Evolutionary conservation across 2,797 vertebrate genomes (phyloP).

Genomic region (Rhinella marina): DNA sequence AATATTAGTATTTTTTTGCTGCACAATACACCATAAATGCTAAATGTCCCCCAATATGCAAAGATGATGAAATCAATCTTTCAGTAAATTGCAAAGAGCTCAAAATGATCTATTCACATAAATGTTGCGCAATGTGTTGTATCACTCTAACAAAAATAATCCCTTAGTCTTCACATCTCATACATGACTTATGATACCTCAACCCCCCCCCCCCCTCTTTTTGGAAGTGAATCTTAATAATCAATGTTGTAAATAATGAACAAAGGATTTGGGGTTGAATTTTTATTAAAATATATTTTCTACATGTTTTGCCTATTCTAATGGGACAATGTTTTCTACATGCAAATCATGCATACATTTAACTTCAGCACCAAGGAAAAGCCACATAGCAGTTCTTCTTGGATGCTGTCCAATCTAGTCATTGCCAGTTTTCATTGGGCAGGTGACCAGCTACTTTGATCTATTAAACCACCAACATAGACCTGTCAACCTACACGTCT

Average conservation of each 20-base stretch:
- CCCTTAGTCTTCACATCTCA: neutral
- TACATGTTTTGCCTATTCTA: neutral
- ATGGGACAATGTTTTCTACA: neutral
- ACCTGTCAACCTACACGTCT: slow-evolving; percentile 25
- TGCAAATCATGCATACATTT: slow-evolving; percentile 2
- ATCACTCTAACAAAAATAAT: too few relatives aligned
- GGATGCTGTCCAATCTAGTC: neutral
- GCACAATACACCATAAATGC: too few relatives aligned
- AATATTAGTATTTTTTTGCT: too few relatives aligned
- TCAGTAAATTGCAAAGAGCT: too few relatives aligned
- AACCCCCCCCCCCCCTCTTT: neutral
- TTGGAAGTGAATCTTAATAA: neutral
- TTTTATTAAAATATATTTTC: neutral
- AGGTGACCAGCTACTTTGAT: slow-evolving; percentile 31
- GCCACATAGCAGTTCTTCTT: neutral
- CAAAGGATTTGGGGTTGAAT: neutral
- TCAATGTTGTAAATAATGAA: neutral
- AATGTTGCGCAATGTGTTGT: too few relatives aligned
- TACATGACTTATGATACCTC: neutral
- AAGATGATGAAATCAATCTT: too few relatives aligned
- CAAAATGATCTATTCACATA: too few relatives aligned
- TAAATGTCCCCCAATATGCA: too few relatives aligned
- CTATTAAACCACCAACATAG: slow-evolving; percentile 9
- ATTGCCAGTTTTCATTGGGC: slow-evolving; percentile 21
- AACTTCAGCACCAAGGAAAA: neutral